These are phyloP conservation scores for Hucho hucho DNA, from an alignment of 2,113 vertebrate species.

Conservation along the genomic window DNA sequence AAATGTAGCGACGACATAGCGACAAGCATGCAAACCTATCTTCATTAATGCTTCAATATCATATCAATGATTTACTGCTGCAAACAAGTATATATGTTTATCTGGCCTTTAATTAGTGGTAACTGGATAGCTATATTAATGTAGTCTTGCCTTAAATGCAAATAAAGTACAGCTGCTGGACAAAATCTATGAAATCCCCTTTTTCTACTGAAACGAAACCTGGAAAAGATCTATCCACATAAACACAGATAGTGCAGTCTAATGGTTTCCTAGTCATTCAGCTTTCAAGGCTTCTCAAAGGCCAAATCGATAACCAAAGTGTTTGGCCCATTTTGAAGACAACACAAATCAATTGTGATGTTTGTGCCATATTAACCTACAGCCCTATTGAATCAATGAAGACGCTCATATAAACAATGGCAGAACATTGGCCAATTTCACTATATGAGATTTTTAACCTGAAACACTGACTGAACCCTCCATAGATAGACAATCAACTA, in stretches of 20 bases:
- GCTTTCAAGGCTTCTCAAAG: constrained; percentile 18
- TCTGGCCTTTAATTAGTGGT: constrained; percentile 14
- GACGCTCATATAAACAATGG: constrained; percentile 15
- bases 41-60: constrained; percentile 38
- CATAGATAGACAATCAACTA: constrained; percentile 2
- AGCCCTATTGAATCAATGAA: constrained; percentile 43
- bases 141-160: neutral
- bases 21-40: constrained; percentile 21
- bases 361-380: constrained; percentile 32
- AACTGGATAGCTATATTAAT: constrained; percentile 25
- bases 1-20: constrained; percentile 16
- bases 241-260: constrained; percentile 6
- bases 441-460: constrained; percentile 12
- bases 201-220: constrained; percentile 7
- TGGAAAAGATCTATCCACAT: neutral
- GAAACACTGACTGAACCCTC: constrained; percentile 22
- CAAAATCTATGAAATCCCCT: neutral
- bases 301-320: constrained; percentile 35
- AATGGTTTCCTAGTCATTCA: constrained; percentile 10
- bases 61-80: constrained; percentile 27
- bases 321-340: constrained; percentile 32
- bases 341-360: constrained; percentile 38
- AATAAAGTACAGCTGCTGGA: constrained; percentile 4
- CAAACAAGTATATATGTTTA: constrained; percentile 18
- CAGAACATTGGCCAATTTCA: constrained; percentile 34